Conservation (phyloP, 2,797 vertebrate genomes). For the Pangasius krempfi region DNA sequence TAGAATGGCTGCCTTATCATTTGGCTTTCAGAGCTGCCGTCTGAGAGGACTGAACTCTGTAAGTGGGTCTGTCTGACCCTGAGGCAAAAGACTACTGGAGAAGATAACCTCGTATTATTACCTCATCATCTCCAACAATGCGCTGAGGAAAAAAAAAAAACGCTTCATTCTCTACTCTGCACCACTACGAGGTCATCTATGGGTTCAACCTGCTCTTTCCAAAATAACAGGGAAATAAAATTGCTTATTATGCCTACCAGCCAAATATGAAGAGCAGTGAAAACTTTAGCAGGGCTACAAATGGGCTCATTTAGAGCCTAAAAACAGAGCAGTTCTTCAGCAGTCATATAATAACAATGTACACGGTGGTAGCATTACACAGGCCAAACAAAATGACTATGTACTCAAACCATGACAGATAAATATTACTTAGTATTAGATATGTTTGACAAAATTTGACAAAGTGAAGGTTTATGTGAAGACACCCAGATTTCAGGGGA, state of each 20-base stretch:
- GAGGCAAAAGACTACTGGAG: conserved; percentile 59
- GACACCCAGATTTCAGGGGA: background rate
- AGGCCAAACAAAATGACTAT: background rate
- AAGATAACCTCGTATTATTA: conserved; percentile 68
- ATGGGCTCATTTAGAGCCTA: background rate
- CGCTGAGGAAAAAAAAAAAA: conserved; percentile 18
- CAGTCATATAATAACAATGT: background rate
- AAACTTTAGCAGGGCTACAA: background rate
- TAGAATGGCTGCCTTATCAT: background rate
- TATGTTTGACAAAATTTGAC: background rate
- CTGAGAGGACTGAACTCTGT: background rate
- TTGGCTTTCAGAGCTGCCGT: background rate
- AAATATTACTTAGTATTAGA: background rate
- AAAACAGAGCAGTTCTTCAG: background rate
- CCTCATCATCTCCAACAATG: conserved; percentile 62
- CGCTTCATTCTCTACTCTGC: conserved; percentile 22
- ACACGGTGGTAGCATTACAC: too few species aligned
- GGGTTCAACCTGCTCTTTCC: conserved; percentile 56
- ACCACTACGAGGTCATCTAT: conserved; percentile 44
- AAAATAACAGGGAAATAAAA: conserved; percentile 65
- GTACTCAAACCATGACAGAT: background rate
- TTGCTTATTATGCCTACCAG: conserved; percentile 40
- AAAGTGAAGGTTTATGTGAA: background rate
- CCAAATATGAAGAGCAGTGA: conserved; percentile 1
- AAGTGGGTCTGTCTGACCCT: conserved; percentile 61